phyloP scores from a whole-genome alignment of 2,888 invertebrate species.

The Temnothorax unifasciatus region DNA sequence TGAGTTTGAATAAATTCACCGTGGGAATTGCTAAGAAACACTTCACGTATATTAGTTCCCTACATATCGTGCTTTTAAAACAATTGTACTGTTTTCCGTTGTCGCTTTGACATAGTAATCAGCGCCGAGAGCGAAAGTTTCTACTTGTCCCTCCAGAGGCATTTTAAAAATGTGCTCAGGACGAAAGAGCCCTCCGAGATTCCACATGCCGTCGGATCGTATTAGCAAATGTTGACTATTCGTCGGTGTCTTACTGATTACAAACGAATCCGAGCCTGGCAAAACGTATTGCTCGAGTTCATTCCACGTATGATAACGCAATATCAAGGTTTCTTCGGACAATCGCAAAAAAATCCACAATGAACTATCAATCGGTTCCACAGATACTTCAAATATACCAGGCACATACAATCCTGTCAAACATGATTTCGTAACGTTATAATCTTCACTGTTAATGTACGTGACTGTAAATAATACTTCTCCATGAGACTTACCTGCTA shows the following conservation, averaged over 20 bases:
- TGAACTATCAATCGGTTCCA: conserved; percentile 58
- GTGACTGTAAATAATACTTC: neutral
- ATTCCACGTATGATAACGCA: conserved; percentile 74
- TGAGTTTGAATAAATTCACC: neutral
- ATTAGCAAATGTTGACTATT: conserved; percentile 77
- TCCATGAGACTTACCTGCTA: conserved; percentile 52
- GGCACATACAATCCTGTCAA: conserved; percentile 73
- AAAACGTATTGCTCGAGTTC: conserved; percentile 71
- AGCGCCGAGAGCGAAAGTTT: conserved; percentile 61
- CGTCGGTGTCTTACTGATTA: conserved; percentile 63
- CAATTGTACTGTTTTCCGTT: conserved; percentile 59
- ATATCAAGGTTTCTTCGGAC: conserved; percentile 71
- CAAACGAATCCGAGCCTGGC: conserved; percentile 66
- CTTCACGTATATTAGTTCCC: conserved; percentile 62
- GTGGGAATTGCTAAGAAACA: neutral
- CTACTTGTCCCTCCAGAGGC: conserved; percentile 64
- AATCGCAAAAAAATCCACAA: conserved; percentile 78
- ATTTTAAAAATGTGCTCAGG: conserved; percentile 71
- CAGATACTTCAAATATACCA: conserved; percentile 72
- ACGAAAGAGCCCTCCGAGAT: conserved; percentile 76
- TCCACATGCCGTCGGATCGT: conserved; percentile 80
- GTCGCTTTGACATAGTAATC: conserved; percentile 73
- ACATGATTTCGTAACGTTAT: conserved; percentile 5
- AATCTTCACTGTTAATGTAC: neutral
- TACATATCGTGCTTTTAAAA: conserved; percentile 75